These are phyloP conservation scores for Excalfactoria chinensis DNA, from an alignment of 2,113 vertebrate genomes.

Conservation along the genomic window DNA sequence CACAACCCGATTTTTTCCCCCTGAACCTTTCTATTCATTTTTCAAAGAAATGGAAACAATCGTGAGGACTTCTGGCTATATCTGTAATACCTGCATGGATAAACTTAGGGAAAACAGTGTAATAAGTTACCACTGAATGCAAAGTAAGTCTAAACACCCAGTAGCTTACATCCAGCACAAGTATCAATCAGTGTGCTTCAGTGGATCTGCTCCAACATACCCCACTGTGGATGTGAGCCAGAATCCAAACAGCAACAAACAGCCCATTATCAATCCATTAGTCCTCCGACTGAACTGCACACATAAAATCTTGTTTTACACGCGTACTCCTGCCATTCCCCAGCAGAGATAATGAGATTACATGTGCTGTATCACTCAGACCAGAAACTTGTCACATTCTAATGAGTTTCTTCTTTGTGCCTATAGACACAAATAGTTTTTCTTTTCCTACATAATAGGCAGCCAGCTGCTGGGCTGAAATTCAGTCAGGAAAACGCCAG, in stretches of 20 bases:
- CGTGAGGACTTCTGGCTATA: neutral
- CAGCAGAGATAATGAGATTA: slow-evolving; percentile 72
- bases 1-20: neutral
- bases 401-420: slow-evolving; percentile 53
- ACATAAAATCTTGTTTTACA: slow-evolving; percentile 72
- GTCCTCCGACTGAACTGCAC: slow-evolving; percentile 35
- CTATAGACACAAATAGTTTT: slow-evolving; percentile 18
- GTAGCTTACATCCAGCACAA: neutral
- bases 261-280: slow-evolving; percentile 63
- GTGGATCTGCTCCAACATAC: neutral
- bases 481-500: rapidly evolving
- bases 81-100: neutral
- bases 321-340: slow-evolving; percentile 38
- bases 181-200: slow-evolving; percentile 23
- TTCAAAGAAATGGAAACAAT: slow-evolving; percentile 14
- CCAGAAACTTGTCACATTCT: slow-evolving; percentile 66
- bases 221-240: slow-evolving; percentile 9
- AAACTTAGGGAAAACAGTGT: neutral
- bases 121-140: neutral
- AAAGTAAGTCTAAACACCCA: slow-evolving; percentile 4
- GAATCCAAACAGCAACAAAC: slow-evolving; percentile 45
- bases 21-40: neutral
- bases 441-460: neutral
- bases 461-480: neutral
- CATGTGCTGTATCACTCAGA: slow-evolving; percentile 20